Evolutionary conservation across 1,140 invertebrate species (phyloP).

Genomic region (Camponotus vicinus): DNA sequence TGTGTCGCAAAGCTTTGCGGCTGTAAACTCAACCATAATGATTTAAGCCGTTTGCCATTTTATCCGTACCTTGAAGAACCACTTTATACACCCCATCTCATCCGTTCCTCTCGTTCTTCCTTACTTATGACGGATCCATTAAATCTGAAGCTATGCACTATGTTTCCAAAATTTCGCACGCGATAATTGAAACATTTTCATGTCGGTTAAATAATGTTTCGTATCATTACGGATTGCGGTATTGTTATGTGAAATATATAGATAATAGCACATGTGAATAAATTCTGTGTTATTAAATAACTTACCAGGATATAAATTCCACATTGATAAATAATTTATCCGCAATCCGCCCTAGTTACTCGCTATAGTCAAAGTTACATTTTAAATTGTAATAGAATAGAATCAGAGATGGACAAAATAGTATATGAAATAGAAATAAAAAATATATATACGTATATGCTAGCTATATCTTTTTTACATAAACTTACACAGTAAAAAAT

Average conservation of each 20-base stretch:
- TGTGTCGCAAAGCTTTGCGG: slow-evolving; percentile 3
- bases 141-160: slow-evolving; percentile 4
- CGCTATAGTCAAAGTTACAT: not conserved
- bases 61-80: not conserved
- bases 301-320: slow-evolving; percentile 7
- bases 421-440: too few relatives aligned
- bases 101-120: slow-evolving; percentile 2
- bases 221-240: slow-evolving; percentile 37
- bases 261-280: slow-evolving; percentile 12
- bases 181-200: slow-evolving; percentile 45
- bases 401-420: not conserved
- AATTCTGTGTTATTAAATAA: slow-evolving; percentile 22
- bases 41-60: slow-evolving; percentile 58
- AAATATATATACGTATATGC: too few relatives aligned
- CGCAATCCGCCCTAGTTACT: not conserved
- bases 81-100: not conserved
- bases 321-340: slow-evolving; percentile 9
- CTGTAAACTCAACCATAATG: slow-evolving; percentile 66
- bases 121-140: not conserved
- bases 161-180: slow-evolving; percentile 5
- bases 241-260: slow-evolving; percentile 27
- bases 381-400: not conserved
- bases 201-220: slow-evolving; percentile 41
- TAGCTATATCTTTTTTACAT: too few relatives aligned
- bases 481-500: too few relatives aligned